Conservation (phyloP, 1,140 invertebrate genomes). For the Radopholus similis region DNA sequence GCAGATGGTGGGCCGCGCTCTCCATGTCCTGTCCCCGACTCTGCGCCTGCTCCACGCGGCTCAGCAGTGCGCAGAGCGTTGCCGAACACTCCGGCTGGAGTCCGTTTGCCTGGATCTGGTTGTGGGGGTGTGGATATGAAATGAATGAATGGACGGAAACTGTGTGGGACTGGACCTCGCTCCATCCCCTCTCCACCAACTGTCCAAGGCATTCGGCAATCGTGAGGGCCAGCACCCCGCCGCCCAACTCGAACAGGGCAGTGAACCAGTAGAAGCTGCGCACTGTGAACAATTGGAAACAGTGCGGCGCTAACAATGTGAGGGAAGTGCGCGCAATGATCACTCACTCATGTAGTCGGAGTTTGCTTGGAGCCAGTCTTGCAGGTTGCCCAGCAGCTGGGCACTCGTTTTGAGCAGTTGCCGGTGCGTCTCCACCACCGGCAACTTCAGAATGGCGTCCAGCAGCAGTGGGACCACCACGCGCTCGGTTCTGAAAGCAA, state of each 20-base stretch:
- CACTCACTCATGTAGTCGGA: slow-evolving; percentile 70
- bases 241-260: background rate
- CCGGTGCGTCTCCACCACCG: slow-evolving; percentile 74
- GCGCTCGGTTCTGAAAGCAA: slow-evolving; percentile 74
- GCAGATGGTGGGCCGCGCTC: slow-evolving; percentile 27
- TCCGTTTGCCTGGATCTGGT: background rate
- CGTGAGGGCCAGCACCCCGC: background rate
- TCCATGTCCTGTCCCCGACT: slow-evolving; percentile 23
- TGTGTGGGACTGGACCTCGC: background rate
- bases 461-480: slow-evolving; percentile 86
- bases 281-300: background rate
- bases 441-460: slow-evolving; percentile 79
- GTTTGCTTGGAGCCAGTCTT: slow-evolving; percentile 90
- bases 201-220: slow-evolving; percentile 28
- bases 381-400: slow-evolving; percentile 81
- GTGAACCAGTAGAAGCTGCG: slow-evolving; percentile 7
- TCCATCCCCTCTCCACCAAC: slow-evolving; percentile 25
- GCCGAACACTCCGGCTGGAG: slow-evolving; percentile 24
- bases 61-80: slow-evolving; percentile 8
- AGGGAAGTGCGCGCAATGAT: background rate
- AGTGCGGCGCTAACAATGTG: background rate
- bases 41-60: slow-evolving; percentile 15
- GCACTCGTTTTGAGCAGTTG: slow-evolving; percentile 83
- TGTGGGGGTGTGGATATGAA: background rate
- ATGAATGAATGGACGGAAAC: background rate